These are phyloP conservation scores for Pangasius macronema DNA, from an alignment of 2,797 vertebrate genomes.

Conservation along the genomic window DNA sequence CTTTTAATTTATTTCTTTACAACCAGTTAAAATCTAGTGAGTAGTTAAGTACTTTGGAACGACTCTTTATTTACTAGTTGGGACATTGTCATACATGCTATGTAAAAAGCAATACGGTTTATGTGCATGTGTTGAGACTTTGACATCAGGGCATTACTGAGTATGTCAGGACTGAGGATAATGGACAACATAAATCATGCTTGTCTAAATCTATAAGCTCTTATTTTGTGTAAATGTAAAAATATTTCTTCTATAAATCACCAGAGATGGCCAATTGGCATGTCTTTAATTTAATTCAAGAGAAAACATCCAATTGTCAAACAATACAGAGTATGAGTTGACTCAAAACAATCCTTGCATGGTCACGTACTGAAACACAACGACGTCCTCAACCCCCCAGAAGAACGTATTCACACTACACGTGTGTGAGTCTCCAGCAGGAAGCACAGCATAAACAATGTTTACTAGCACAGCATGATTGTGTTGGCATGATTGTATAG, in stretches of 20 bases:
- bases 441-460: slow-evolving; percentile 19
- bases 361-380: neutral
- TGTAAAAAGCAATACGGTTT: neutral
- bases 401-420: slow-evolving; percentile 2
- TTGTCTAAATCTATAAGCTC: neutral
- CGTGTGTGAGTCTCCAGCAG: slow-evolving; percentile 36
- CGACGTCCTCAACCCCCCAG: slow-evolving; percentile 19
- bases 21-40: neutral
- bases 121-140: neutral
- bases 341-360: neutral
- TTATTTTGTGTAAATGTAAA: neutral
- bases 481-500: neutral
- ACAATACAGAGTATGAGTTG: neutral
- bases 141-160: neutral
- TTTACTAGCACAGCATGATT: slow-evolving; percentile 3
- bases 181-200: neutral
- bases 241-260: neutral
- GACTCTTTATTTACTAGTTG: neutral
- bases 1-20: neutral
- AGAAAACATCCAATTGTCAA: neutral
- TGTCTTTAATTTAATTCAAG: neutral
- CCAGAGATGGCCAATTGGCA: neutral
- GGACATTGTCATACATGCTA: neutral
- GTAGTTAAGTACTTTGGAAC: neutral
- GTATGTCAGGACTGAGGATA: neutral